Conservation (phyloP, 2,113 vertebrate species). For the Apteryx mantelli region DNA sequence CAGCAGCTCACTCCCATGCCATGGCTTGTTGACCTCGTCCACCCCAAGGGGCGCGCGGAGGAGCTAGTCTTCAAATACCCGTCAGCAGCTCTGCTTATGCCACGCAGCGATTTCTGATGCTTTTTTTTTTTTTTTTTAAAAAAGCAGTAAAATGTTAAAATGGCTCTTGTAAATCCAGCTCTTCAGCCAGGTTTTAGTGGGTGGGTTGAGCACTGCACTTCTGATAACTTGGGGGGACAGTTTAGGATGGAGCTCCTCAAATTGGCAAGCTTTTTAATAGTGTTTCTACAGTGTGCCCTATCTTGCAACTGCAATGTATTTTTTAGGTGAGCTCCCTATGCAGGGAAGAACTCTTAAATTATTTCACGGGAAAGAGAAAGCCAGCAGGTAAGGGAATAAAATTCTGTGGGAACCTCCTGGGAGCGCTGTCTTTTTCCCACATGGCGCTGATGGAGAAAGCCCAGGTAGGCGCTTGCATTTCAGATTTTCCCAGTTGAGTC, state of each 20-base stretch:
- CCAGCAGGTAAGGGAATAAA: background rate
- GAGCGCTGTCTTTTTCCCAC: background rate
- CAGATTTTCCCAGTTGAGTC: background rate
- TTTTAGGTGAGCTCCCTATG: fast-evolving
- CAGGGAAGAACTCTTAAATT: background rate
- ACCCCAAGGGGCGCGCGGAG: background rate
- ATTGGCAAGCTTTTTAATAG: background rate
- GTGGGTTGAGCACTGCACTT: background rate
- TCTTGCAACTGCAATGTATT: background rate
- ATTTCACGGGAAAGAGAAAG: background rate
- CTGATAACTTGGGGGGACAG: background rate
- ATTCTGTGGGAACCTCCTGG: background rate
- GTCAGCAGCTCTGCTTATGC: background rate
- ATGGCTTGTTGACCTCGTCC: constrained; percentile 20
- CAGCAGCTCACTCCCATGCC: background rate
- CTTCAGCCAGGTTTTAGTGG: background rate
- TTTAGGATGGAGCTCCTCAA: background rate
- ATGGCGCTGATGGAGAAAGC: background rate
- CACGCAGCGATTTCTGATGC: fast-evolving
- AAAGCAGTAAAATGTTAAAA: background rate
- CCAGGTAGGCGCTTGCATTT: background rate
- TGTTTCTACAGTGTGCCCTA: fast-evolving
- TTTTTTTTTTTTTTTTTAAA: too few species aligned
- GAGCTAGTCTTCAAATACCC: background rate
- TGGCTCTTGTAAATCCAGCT: constrained; percentile 7